Conservation (phyloP, 2,888 invertebrate genomes). For the Branchellion lobata region DNA sequence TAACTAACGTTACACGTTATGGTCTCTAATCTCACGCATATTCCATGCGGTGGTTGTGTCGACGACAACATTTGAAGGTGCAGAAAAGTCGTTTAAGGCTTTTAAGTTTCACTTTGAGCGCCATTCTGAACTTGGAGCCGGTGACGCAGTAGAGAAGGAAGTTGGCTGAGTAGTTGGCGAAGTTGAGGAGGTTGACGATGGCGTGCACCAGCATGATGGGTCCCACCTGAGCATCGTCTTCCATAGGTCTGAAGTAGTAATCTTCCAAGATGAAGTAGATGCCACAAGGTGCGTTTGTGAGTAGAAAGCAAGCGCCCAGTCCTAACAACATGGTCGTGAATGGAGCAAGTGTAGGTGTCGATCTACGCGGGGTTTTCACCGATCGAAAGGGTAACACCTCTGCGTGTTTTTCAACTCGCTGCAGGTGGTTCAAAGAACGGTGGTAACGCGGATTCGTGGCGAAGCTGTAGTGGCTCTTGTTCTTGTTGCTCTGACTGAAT, state of each 20-base stretch:
- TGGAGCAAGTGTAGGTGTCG: background rate
- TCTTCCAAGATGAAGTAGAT: constrained; percentile 33
- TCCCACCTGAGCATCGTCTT: background rate
- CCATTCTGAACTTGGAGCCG: constrained; percentile 35
- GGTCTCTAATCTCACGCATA: too few relatives aligned
- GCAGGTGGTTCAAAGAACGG: background rate
- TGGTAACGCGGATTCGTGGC: background rate
- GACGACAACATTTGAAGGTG: too few relatives aligned
- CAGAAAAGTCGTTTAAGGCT: too few relatives aligned
- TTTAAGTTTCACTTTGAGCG: constrained; percentile 7
- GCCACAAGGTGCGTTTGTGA: constrained; percentile 31
- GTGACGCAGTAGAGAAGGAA: constrained; percentile 34
- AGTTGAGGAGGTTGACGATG: constrained; percentile 37
- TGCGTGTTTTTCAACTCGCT: background rate
- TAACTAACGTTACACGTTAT: too few relatives aligned
- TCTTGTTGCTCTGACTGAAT: background rate
- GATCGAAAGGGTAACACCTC: background rate
- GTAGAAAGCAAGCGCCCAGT: constrained; percentile 21
- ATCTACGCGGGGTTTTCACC: constrained; percentile 1
- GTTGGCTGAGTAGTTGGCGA: constrained; percentile 34
- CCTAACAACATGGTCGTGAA: constrained; percentile 28
- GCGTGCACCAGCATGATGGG: constrained; percentile 19
- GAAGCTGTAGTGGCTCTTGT: background rate
- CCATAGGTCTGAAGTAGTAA: background rate
- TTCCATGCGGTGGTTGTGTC: too few relatives aligned